Conservation (phyloP, 1,140 invertebrate species). For the Muscidifurax raptorellus region DNA sequence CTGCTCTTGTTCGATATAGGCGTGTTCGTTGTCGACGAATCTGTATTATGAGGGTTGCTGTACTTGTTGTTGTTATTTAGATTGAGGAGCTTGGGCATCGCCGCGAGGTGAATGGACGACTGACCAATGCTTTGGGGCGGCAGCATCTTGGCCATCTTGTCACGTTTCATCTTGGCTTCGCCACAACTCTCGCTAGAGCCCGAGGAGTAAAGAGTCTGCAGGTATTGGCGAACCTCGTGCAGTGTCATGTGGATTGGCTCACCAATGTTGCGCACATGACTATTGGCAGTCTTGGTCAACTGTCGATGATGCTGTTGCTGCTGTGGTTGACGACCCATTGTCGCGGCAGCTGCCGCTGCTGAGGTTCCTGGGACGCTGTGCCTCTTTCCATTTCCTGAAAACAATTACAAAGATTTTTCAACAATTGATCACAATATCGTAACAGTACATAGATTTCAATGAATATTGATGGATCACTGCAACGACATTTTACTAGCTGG, state of each 20-base stretch:
- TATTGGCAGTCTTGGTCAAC: slow-evolving; percentile 24
- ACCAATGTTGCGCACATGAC: slow-evolving; percentile 64
- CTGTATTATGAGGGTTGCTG: slow-evolving; percentile 72
- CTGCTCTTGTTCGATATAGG: slow-evolving; percentile 72
- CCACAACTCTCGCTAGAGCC: slow-evolving; percentile 74
- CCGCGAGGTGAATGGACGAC: slow-evolving; percentile 66
- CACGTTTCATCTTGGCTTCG: slow-evolving; percentile 69
- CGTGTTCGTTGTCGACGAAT: slow-evolving; percentile 71
- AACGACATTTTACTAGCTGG: too few species aligned
- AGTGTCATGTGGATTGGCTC: slow-evolving; percentile 91
- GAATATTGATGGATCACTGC: background rate
- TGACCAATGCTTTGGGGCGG: slow-evolving; percentile 57
- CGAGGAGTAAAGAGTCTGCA: slow-evolving; percentile 86
- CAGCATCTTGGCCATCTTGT: slow-evolving; percentile 61
- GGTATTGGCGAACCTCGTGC: slow-evolving; percentile 88
- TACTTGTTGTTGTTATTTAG: slow-evolving; percentile 74
- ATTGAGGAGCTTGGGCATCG: slow-evolving; percentile 69
- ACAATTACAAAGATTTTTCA: background rate
- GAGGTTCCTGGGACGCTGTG: slow-evolving; percentile 78
- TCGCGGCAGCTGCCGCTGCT: slow-evolving; percentile 57
- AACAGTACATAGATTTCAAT: background rate
- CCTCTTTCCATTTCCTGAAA: slow-evolving; percentile 70
- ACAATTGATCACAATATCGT: background rate
- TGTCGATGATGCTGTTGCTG: slow-evolving; percentile 43
- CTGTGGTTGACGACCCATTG: slow-evolving; percentile 52